Base-by-base conservation (phyloP, 1,140 invertebrate species). In the Cotesia glomerata region DNA sequence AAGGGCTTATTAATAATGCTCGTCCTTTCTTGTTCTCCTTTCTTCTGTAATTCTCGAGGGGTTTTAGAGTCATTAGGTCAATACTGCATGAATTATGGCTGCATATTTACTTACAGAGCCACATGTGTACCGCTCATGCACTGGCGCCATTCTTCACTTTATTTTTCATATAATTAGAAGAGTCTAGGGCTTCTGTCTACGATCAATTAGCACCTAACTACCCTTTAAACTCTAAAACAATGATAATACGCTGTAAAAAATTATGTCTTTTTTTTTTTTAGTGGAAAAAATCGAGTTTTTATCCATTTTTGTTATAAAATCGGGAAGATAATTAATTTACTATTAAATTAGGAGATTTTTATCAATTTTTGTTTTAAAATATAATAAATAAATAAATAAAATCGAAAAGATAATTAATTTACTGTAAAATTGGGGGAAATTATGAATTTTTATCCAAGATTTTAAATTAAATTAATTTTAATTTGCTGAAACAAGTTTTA, bases 161-260 rank as follows among this genome's bases (percentile, higher is more conserved):
- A 9, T 45, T 2, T 11, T 45, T 45, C 7, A 45, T 45, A 45
- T 45, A 45, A 45, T 45, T 45, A 45, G 5, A 5, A 45, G 7
- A 45, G 39, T 45, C 39, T 73, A 78, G 69, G 76, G 76, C 78
- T 49, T 66, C 63, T 77, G 70, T 78, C 71, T 75, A 78, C 68
- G 73, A 77, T 81, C 83, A 84, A 85, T 85, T 85, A 84, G 82
- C 83, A 85, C 83, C 79, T 82, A 69, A 69, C 72, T 75, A 74
- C 66, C 77, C 78, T 74, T 45, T 59, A 9, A 66, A 49, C 45
- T 32, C 34, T 34, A 5, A 45, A 45, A 45, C 2, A 45, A 45
- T 45, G 3, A 45, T 45, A 56, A 56, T 16, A 56, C 14, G 14
- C 0, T 56, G 3, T 16, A 16, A 26, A n/a, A 26, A 61, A 26